Conservation (phyloP, 2,888 invertebrate genomes). For the Auanema sp. region DNA sequence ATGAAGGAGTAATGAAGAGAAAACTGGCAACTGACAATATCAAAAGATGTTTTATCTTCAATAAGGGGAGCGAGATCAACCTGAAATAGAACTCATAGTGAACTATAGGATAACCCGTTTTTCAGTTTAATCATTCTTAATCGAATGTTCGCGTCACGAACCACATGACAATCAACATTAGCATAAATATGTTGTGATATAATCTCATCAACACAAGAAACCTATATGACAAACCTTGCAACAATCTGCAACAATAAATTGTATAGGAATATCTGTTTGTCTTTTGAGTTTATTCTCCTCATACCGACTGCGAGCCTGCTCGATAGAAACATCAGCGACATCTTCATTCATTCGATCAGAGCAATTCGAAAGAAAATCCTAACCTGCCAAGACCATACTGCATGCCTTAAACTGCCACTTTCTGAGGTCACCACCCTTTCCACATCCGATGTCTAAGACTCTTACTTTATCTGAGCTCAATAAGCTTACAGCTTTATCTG, state of each 20-base stretch:
- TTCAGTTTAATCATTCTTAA: background rate
- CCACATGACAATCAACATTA: no score
- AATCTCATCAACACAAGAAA: no score
- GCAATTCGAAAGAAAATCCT: background rate
- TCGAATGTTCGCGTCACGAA: no score
- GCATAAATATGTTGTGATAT: no score
- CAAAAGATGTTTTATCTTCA: constrained; percentile 69
- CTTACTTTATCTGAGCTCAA: constrained; percentile 50
- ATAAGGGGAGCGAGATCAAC: constrained; percentile 5
- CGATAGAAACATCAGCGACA: constrained; percentile 87
- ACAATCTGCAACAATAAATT: constrained; percentile 89
- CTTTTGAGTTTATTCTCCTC: constrained; percentile 71
- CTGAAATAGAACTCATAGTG: constrained; percentile 12
- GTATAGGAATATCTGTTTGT: constrained; percentile 75
- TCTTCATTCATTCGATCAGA: constrained; percentile 66
- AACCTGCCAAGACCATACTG: constrained; percentile 60
- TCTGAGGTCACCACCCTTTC: constrained; percentile 96
- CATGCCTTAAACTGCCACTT: constrained; percentile 74
- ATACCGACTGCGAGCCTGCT: constrained; percentile 85
- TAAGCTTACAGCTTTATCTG: constrained; percentile 37
- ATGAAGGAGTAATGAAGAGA: constrained; percentile 93
- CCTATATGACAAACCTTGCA: constrained; percentile 73
- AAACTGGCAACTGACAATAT: constrained; percentile 95
- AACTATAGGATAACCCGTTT: background rate
- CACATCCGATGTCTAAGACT: constrained; percentile 92